Conservation (phyloP, 2,113 vertebrate species). For the Tamias sibiricus region DNA sequence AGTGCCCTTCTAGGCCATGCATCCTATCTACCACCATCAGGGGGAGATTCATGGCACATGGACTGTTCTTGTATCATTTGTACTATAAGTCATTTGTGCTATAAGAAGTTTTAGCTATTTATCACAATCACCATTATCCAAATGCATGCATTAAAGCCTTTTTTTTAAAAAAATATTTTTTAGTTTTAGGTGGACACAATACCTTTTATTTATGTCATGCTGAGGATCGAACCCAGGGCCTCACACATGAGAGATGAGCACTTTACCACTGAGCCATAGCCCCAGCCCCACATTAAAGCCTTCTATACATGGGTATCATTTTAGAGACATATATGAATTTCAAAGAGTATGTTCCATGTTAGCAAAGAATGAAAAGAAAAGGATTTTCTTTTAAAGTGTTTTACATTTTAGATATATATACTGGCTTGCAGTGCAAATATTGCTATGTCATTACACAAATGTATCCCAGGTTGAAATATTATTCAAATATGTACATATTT, state of each 20-base stretch:
- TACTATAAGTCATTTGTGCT: not conserved
- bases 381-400: not conserved
- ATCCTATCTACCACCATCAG: not conserved
- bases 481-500: conserved; percentile 4
- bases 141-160: not conserved
- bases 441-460: not conserved
- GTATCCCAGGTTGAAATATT: not conserved
- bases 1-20: not conserved
- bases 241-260: too few species aligned
- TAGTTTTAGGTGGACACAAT: too few species aligned
- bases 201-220: too few species aligned
- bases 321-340: conserved; percentile 33
- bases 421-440: not conserved
- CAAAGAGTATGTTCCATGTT: conserved; percentile 39
- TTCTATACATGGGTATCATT: not conserved
- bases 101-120: not conserved
- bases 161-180: too few species aligned
- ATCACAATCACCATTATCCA: not conserved
- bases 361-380: conserved; percentile 31
- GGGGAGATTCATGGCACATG: not conserved
- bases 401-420: conserved; percentile 39
- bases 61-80: not conserved
- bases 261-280: too few species aligned
- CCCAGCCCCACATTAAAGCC: not conserved
- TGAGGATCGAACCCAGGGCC: too few species aligned